Conservation (phyloP, 1,140 invertebrate genomes). For the Drosophila grimshawi region DNA sequence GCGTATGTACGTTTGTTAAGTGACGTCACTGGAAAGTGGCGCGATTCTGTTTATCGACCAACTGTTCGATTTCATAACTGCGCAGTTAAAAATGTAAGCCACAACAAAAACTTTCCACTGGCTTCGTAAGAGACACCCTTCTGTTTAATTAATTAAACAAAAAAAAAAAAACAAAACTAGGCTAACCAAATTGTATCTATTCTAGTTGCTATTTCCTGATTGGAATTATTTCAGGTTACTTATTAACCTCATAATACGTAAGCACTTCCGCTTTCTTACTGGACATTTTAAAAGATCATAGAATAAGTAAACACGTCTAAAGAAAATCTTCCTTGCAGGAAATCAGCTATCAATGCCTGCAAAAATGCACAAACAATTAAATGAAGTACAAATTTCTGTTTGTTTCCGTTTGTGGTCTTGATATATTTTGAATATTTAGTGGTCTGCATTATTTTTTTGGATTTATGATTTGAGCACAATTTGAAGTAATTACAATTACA, state of each 20-base stretch:
- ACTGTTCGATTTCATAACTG: conserved; percentile 15
- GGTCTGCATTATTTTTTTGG: conserved; percentile 23
- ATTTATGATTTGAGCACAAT: conserved; percentile 70
- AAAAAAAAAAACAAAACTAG: background rate
- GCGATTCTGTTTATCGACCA: conserved; percentile 26
- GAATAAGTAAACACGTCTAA: too few relatives aligned
- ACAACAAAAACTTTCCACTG: background rate
- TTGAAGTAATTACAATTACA: conserved; percentile 54
- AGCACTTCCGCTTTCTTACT: too few relatives aligned
- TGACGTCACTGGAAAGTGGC: conserved; percentile 43
- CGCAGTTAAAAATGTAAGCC: background rate
- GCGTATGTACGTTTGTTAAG: background rate
- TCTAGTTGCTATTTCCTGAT: too few relatives aligned
- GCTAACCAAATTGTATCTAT: too few relatives aligned
- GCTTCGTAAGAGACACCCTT: background rate
- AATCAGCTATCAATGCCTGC: background rate
- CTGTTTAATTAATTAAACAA: background rate
- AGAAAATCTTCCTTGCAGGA: too few relatives aligned
- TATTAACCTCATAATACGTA: too few relatives aligned
- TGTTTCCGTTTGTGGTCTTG: conserved; percentile 44
- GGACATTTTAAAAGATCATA: too few relatives aligned
- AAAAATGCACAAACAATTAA: too few relatives aligned
- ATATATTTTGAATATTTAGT: conserved; percentile 62
- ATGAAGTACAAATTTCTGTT: too few relatives aligned
- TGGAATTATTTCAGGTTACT: too few relatives aligned